Base-by-base conservation (phyloP, 53 echinoderm and acorn worm species). In the Stichopus horrens region DNA sequence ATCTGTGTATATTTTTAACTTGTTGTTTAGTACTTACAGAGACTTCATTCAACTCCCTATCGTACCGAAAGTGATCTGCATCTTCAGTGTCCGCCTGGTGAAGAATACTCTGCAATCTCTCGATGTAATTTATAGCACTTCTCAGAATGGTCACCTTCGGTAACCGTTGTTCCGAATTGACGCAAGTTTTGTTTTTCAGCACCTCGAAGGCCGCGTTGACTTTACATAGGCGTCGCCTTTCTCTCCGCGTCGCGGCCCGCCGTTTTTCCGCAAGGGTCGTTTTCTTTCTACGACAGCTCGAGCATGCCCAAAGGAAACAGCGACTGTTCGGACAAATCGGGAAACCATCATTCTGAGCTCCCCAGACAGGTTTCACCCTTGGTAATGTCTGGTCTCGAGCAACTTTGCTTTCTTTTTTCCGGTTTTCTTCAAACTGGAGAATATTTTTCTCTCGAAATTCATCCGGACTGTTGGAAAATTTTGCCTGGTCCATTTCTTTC, bases 131-230 rank as follows among this genome's bases (percentile, higher is more conserved):
- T 23, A 96, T 96, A 56, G 96, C 96, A 88, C 93, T 95, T 77
- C 96, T 85, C 18, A 96, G 81, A 53, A 96, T 96, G 18, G 91
- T 93, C 67, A 94, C 94, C 89, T 94, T 94, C 66, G 94, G 94
- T 77, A 94, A 91, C 83, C 94, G 86, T 68, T 65, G 85, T 55
- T 94, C 94, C 4, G 96, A 93, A 77, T 93, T 95, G 11, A 93
- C 88, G 81, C 96, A 96, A 10, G 96, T 95, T 55, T 93, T 86
- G 74, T 90, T 87, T 52, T 96, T 96, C 57, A 96, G 86, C 4
- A 95, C 83, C 77, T 96, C 96, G 86, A 96, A 96, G 37, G 96
- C 96, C 0, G 96, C 76, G 74, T 96, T 96, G 60, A 96, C 96
- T 78, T 95, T 92, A 21, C 95, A 93, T 9, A 96, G 87, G 5